Base-by-base conservation (phyloP, 1,140 invertebrate species). In the Zaprionus africanus region DNA sequence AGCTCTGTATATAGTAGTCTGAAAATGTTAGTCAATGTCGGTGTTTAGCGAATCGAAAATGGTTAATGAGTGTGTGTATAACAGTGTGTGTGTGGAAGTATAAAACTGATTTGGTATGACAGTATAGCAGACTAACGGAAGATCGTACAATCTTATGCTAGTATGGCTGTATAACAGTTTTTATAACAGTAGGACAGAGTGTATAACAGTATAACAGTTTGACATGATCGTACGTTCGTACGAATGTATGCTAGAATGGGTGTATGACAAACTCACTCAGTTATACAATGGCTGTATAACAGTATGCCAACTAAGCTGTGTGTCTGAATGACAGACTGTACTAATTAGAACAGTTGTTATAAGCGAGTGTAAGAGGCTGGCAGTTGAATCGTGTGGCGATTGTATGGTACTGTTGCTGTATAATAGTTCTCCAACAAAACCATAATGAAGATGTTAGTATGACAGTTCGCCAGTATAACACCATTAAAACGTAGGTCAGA, bases 11-110 rank as follows among this genome's bases (percentile, higher is more conserved):
- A 88, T 84, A 83, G 6, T 56, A 41, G 34, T 54, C 24, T 13
- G n/a, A 70, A 58, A 58, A 24, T 65, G 73, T 86, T 86, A 86
- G 79, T 81, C 74, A 85, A 79, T 86, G 78, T 87, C 62, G 65
- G 83, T 69, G 73, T 82, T 87, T 82, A 80, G 83, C 65, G 63
- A 71, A 62, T 69, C 79, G 79, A 69, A 87, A 74, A 66, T 78
- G 84, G 84, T 84, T 88, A 17, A 2, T 9, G 41, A 3, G n/a
- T 46, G 41, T 6, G 41, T 17, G 41, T 46, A 17, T n/a, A 46
- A 46, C 41, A 17, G 41, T 15, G 38, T 15, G 38, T 41, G 41
- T 17, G 41, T 1, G 22, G 22, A 17, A 17, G 6, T 7, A 2
- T 43, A n/a, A 3, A 7, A 7, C 31, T 34, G 31, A 4, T 3